Conservation (phyloP, 1,140 invertebrate species). For the Harpegnathos saltator region DNA sequence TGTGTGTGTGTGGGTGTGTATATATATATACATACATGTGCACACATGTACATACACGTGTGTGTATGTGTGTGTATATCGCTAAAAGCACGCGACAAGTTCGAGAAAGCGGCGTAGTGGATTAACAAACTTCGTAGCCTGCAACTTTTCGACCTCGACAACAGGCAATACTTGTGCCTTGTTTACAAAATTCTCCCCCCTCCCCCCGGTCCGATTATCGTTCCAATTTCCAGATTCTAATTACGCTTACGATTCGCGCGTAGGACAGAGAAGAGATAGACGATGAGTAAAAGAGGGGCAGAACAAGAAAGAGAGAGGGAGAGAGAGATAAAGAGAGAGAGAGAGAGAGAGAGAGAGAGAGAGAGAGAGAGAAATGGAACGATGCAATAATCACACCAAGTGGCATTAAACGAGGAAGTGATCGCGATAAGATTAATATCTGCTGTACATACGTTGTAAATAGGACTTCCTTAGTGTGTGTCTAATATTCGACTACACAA, state of each 20-base stretch:
- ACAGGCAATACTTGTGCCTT: slow-evolving; percentile 58
- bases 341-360: neutral
- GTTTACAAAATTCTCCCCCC: slow-evolving; percentile 29
- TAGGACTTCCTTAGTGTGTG: slow-evolving; percentile 31
- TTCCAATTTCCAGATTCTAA: slow-evolving; percentile 42
- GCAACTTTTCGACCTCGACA: slow-evolving; percentile 15
- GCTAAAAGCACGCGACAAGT: slow-evolving; percentile 1
- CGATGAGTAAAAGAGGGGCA: neutral
- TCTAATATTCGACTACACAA: slow-evolving; percentile 17
- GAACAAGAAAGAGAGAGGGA: neutral
- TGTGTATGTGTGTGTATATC: slow-evolving; percentile 26
- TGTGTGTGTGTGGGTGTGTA: slow-evolving; percentile 17
- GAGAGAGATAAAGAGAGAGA: neutral
- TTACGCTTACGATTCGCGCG: slow-evolving; percentile 36
- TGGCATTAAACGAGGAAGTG: slow-evolving; percentile 51
- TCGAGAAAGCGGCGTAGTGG: neutral
- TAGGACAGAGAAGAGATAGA: neutral
- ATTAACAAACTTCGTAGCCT: slow-evolving; percentile 29
- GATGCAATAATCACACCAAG: slow-evolving; percentile 60
- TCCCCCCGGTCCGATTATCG: neutral
- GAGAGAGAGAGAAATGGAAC: slow-evolving; percentile 11
- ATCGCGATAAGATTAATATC: slow-evolving; percentile 48
- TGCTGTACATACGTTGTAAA: slow-evolving; percentile 52
- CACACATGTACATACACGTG: too few species aligned
- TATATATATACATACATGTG: too few species aligned